Base-by-base conservation (phyloP, 2,888 invertebrate genomes). In the Tricholauxania praeusta region DNA sequence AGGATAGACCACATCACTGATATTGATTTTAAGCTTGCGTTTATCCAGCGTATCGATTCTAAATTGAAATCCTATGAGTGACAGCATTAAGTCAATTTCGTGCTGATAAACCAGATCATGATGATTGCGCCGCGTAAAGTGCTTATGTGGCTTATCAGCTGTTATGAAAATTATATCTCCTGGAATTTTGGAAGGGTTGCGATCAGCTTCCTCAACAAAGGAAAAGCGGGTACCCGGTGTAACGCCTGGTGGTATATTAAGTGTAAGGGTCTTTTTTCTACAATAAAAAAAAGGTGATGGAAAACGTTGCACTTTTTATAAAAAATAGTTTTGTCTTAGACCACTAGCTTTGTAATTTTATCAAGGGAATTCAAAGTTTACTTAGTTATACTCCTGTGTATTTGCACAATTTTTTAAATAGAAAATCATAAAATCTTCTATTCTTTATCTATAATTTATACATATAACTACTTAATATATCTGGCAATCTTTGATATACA, bases 121-220 rank as follows among this genome's bases (percentile, higher is more conserved):
- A 1, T 91, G 91, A 7, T 19, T 19, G 14, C 49, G 62, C 4
- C 70, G 62, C 2, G 17, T n/a, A 84, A 91, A 96, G 1, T 87
- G 86, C 0, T 91, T 90, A 82, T 94, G 93, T 1, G 92, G 91
- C 73, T 91, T 90, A 78, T 94, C 94, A 84, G 92, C 91, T 0
- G 91, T 92, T 71, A 93, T 89, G 82, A 95, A 94, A 74, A 94
- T 89, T 1, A 95, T 91, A 83, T 95, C 94, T 39, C 93, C 94
- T 85, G 86, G 81, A 81, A 88, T 83, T 72, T 91, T 91, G 3
- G 92, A 91, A 0, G 93, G 92, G 39, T 92, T 91, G 80, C 94
- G 93, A 85, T 96, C 95, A 0, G 95, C 95, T 86, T 94, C 94
- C 81, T 93, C 93, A 52, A 91, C 91, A 82, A 95, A 95, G 75